Percentiles rank a stretch among this genome's conserved stretches.
These are phyloP conservation scores for Magallana angulata DNA, from an alignment of 1,140 invertebrate genomes.

Conservation along the genomic window DNA sequence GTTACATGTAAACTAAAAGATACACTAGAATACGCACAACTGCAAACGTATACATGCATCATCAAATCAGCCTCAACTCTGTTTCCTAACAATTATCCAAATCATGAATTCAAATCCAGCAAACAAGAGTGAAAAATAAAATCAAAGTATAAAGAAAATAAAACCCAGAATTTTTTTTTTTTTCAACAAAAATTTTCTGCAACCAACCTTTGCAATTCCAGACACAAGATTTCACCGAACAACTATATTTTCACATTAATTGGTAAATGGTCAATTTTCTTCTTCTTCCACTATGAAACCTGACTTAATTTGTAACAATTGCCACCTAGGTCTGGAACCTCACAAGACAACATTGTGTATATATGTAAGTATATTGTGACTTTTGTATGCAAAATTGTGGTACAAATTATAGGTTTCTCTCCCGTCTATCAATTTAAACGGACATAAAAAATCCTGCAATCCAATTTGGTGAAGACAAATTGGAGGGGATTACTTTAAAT, in stretches of 20 bases:
- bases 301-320: neutral
- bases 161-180: neutral
- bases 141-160: too few relatives aligned
- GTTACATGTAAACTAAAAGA: too few relatives aligned
- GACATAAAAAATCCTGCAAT: slow-evolving; percentile 23
- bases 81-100: too few relatives aligned
- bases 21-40: too few relatives aligned
- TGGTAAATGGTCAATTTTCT: too few relatives aligned
- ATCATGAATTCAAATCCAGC: too few relatives aligned
- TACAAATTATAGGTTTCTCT: slow-evolving; percentile 35
- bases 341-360: neutral
- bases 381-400: slow-evolving; percentile 4
- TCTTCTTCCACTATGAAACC: neutral
- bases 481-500: slow-evolving; percentile 30
- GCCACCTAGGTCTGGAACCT: neutral
- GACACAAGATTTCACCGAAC: too few relatives aligned
- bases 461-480: slow-evolving; percentile 14
- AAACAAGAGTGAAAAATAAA: too few relatives aligned
- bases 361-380: neutral
- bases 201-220: neutral
- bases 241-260: too few relatives aligned
- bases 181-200: neutral
- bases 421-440: slow-evolving; percentile 11
- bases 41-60: too few relatives aligned
- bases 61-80: too few relatives aligned